Evolutionary conservation across 1,140 invertebrate genomes (phyloP), one percentile per base, ranked within the genome.

Genomic region (Tenebrio molitor): DNA sequence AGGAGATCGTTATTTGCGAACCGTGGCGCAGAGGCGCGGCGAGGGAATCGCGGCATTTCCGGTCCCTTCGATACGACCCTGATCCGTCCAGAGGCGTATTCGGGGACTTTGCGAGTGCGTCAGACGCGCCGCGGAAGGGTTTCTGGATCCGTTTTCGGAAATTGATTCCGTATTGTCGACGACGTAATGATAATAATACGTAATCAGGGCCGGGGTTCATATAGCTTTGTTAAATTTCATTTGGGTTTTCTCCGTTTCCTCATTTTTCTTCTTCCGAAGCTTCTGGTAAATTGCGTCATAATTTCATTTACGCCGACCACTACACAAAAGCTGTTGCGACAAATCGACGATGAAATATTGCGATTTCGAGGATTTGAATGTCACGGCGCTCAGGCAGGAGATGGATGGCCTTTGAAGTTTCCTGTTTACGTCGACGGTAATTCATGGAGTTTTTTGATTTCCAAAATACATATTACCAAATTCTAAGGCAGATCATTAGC

Each of bases 1-100:
- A 71, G 69, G 50, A 71, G 69, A 71, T 71, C 69, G 69, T 71
- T 71, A 71, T 44, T 72, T 65, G 71, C 64, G 63, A 50, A 50
- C 19, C 23, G 53, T 10, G 70, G 39, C 62, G 62, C 1, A 23
- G 42, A 44, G 42, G 39, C 34, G 63, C 17, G 19, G 36, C 12
- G 8, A 19, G 12, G 17, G 17, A 41, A 23, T 50, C 71, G 71
- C 64, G 71, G 71, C 44, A 67, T 72, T 67, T 72, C 63, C 64
- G 71, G 62, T 65, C 71, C 64, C 64, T 66, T 42, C 64, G 42
- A 66, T 66, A 66, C 36, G 36, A 66, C 64, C 64, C 64, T 42
- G 64, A 41, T 66, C 17, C 19, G 36, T 2, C 19, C 64, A 66
- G 64, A 17, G 25, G 7, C 64, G 64, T 6, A 66, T 16, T 66